Evolutionary conservation across 2,113 vertebrate genomes (phyloP), one percentile per base, ranked within the genome.

Genomic region (Atherinomorus stipes): DNA sequence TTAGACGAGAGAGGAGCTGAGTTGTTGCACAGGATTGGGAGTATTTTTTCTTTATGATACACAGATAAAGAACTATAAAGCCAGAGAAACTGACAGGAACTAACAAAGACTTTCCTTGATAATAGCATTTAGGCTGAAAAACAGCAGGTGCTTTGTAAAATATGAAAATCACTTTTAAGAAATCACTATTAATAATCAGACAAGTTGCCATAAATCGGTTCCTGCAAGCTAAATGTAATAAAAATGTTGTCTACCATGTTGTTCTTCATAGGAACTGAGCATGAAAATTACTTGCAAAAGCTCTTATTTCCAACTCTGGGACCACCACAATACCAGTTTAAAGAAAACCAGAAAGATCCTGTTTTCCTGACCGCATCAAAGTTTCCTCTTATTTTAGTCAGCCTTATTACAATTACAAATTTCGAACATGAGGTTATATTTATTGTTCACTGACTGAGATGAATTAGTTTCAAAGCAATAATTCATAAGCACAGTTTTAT

Each of bases 291-390:
- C 31, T 45, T 38, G 22, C 52, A 72, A 25, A n/a, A 51, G 40
- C 19, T 47, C 18, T 40, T 40, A 67, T 64, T 21, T 72, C 19
- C n/a, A 31, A 69, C 18, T 47, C 9, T 26, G 37, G 26, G 11
- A 50, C 44, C 64, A 47, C 12, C 28, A 28, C 28, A 38, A 12
- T 4, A n/a, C 18, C 5, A 7, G 18, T n/a, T 47, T 7, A 16
- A 61, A 22, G 31, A 77, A 1, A 56, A 54, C 22, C 26, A 10
- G 2, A 57, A 1, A 1, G 0, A 44, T 42, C 11, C 52, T 22
- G 58, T 60, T 62, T 56, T 53, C 42, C 37, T 37, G 22, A 51
- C 22, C 7, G 2, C 19, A 47, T 71, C 52, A 65, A 70, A 49
- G 9, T 59, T 38, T 47, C 40, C 54, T 64, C 26, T 51, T 10